Percentiles rank a stretch among this genome's conserved stretches.
These are phyloP conservation scores for Martes flavigula DNA, from an alignment of 2,797 vertebrate species.

Conservation along the genomic window DNA sequence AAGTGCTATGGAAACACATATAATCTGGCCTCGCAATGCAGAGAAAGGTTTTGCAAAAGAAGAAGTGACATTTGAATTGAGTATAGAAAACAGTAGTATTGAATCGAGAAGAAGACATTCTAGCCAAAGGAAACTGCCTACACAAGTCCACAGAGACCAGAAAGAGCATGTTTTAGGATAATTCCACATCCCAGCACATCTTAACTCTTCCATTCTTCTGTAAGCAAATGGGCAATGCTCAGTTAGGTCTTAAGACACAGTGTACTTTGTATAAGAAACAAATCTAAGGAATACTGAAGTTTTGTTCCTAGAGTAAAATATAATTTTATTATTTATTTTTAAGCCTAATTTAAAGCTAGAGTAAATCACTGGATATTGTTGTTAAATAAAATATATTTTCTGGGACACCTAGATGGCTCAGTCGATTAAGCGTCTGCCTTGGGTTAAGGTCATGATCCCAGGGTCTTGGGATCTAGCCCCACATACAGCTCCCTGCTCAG, in stretches of 20 bases:
- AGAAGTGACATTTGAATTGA: not conserved
- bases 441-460: not conserved
- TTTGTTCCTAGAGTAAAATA: not conserved
- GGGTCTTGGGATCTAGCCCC: not conserved
- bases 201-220: not conserved
- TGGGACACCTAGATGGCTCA: not conserved
- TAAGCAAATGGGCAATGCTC: not conserved
- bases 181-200: not conserved
- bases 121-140: not conserved
- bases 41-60: not conserved
- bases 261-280: not conserved
- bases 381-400: not conserved
- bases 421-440: not conserved
- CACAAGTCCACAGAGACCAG: not conserved
- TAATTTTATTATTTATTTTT: not conserved
- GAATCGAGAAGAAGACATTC: not conserved
- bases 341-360: not conserved
- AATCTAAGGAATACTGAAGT: not conserved
- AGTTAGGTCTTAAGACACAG: not conserved
- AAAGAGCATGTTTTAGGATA: not conserved
- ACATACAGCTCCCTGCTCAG: not conserved
- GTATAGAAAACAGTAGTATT: not conserved
- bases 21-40: not conserved
- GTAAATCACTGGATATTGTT: not conserved
- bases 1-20: not conserved